phyloP scores from a whole-genome alignment of 2,888 invertebrate species.

The Tetanocera ferruginea region DNA sequence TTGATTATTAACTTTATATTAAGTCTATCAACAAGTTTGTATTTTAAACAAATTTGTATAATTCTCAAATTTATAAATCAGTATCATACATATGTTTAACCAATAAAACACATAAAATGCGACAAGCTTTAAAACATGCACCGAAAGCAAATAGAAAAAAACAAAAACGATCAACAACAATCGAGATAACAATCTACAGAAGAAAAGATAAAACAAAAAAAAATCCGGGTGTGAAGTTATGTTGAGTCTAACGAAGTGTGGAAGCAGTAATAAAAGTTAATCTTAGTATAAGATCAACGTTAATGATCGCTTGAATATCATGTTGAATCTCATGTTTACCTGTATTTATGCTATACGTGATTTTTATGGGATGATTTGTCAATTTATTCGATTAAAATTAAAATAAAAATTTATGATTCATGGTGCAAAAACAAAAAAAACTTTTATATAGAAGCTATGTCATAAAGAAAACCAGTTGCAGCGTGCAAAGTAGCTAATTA shows the following conservation, averaged over 20 bases:
- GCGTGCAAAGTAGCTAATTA: too few relatives aligned
- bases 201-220: neutral
- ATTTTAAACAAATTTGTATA: constrained; percentile 25
- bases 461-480: too few relatives aligned
- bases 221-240: neutral
- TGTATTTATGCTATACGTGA: too few relatives aligned
- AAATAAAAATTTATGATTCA: too few relatives aligned
- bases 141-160: neutral
- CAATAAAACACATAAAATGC: constrained; percentile 13
- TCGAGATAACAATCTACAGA: neutral
- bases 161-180: neutral
- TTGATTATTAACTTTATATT: too few relatives aligned
- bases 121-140: neutral
- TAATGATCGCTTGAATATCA: neutral
- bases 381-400: too few relatives aligned
- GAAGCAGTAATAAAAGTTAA: neutral
- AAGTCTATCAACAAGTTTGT: too few relatives aligned
- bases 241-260: neutral
- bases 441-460: too few relatives aligned
- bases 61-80: constrained; percentile 36
- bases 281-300: neutral
- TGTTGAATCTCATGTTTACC: too few relatives aligned
- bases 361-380: too few relatives aligned
- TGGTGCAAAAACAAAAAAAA: too few relatives aligned
- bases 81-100: constrained; percentile 32